phyloP scores from a whole-genome alignment of 37 sponge, comb jelly and placozoan genomes.

The Beroe ovata region DNA sequence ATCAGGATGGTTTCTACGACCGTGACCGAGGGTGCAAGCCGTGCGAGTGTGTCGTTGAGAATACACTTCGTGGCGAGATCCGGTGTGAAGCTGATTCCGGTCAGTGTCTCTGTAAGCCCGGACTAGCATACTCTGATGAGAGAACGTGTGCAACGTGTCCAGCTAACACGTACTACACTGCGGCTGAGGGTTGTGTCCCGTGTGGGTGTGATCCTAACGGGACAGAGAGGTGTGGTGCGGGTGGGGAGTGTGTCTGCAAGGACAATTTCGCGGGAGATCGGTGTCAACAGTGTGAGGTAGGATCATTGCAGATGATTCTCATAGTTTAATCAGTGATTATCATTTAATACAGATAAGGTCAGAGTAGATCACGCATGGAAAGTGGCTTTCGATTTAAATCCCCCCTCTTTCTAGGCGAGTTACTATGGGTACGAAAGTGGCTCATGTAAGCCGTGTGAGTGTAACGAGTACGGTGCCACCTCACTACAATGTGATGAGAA shows the following conservation, averaged over 20 bases:
- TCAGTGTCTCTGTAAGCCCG: constrained; percentile 38
- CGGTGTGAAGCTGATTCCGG: constrained; percentile 35
- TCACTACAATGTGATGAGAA: constrained; percentile 73
- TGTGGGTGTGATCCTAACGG: constrained; percentile 55
- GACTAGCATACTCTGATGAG: constrained; percentile 15
- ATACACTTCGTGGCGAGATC: not conserved
- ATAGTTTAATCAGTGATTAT: no score
- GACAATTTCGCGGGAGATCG: constrained; percentile 30
- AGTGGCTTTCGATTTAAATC: no score
- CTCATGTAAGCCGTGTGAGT: constrained; percentile 74
- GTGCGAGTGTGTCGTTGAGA: constrained; percentile 26
- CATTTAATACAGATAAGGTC: no score
- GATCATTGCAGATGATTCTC: no score
- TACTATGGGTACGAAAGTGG: constrained; percentile 18
- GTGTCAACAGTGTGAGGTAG: constrained; percentile 60
- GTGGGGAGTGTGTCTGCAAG: constrained; percentile 53
- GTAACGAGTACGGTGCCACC: constrained; percentile 76
- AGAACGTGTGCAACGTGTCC: constrained; percentile 37
- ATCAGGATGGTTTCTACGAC: constrained; percentile 62
- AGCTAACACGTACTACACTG: constrained; percentile 14
- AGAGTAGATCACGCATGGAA: no score
- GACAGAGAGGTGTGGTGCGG: not conserved
- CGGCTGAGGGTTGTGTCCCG: not conserved
- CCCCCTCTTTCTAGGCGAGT: not conserved
- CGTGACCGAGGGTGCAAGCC: not conserved